Conservation (phyloP, 2,888 invertebrate genomes). For the Drosophila paranaensis region DNA sequence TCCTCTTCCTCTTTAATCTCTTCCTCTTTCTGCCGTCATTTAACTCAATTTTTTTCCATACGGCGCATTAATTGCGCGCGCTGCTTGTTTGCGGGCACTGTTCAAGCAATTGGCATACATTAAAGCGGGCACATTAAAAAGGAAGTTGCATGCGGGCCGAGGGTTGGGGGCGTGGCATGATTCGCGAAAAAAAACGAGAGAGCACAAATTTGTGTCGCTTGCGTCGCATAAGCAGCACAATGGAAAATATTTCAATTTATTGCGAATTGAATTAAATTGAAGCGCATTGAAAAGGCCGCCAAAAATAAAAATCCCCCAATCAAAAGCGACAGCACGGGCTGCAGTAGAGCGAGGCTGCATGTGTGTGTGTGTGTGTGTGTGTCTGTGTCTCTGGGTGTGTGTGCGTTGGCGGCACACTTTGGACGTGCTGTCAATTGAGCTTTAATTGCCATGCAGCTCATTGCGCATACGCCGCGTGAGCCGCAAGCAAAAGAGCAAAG, state of each 20-base stretch:
- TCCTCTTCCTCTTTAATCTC: not conserved
- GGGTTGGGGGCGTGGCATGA: not conserved
- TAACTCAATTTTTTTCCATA: slow-evolving; percentile 23
- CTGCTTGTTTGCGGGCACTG: slow-evolving; percentile 55
- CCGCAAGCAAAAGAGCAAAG: slow-evolving; percentile 35
- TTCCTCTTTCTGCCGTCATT: slow-evolving; percentile 31
- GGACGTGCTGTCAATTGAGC: slow-evolving; percentile 70
- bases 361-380: slow-evolving; percentile 19
- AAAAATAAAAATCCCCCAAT: slow-evolving; percentile 41
- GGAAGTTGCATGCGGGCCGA: slow-evolving; percentile 66
- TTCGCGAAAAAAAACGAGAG: not conserved
- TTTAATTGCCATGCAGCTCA: slow-evolving; percentile 55
- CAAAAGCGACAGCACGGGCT: slow-evolving; percentile 52
- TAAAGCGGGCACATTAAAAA: slow-evolving; percentile 56
- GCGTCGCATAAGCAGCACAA: slow-evolving; percentile 47
- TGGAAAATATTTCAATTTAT: slow-evolving; percentile 71
- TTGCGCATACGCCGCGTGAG: slow-evolving; percentile 55
- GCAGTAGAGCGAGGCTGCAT: not conserved
- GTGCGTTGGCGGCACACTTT: slow-evolving; percentile 75
- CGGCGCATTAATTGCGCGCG: slow-evolving; percentile 47
- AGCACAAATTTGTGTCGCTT: slow-evolving; percentile 39
- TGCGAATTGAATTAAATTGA: slow-evolving; percentile 80
- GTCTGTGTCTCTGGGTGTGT: slow-evolving; percentile 33
- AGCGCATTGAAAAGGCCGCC: slow-evolving; percentile 75
- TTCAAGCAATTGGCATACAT: slow-evolving; percentile 40